Evolutionary conservation across 2,888 invertebrate species (phyloP).

Genomic region (Rhimphoctona megacephalus): DNA sequence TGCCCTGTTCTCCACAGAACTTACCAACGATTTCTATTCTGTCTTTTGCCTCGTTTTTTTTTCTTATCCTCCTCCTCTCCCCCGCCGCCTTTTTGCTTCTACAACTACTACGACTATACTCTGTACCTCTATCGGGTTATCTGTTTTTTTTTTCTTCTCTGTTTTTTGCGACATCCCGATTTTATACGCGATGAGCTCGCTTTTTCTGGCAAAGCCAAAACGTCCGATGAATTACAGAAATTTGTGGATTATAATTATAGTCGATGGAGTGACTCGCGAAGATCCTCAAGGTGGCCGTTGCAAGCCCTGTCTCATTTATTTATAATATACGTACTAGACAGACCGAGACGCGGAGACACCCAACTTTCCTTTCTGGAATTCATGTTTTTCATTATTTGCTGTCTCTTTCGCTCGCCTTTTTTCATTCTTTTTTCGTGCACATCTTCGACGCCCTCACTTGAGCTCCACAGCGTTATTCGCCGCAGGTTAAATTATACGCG

Average conservation of each 20-base stretch:
- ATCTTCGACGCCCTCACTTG: constrained; percentile 59
- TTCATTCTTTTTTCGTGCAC: constrained; percentile 10
- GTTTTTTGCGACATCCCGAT: constrained; percentile 38
- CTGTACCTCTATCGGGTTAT: constrained; percentile 50
- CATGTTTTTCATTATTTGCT: constrained; percentile 39
- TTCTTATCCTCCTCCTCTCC: constrained; percentile 23
- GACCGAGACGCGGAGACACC: constrained; percentile 54
- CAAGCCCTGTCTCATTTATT: constrained; percentile 43
- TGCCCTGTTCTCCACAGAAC: constrained; percentile 70
- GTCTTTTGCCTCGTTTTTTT: constrained; percentile 64
- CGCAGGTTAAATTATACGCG: constrained; percentile 73
- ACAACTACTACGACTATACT: constrained; percentile 33
- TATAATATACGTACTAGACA: constrained; percentile 54
- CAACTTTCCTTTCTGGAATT: constrained; percentile 66
- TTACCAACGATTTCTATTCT: constrained; percentile 74
- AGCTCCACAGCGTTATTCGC: constrained; percentile 62
- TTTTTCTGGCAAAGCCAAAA: background rate
- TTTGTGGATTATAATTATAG: constrained; percentile 55
- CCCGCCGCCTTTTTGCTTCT: constrained; percentile 18
- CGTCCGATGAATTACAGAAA: constrained; percentile 56
- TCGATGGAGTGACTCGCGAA: background rate
- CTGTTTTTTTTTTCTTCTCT: constrained; percentile 57
- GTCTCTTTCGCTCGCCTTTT: constrained; percentile 6
- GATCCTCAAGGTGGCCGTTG: constrained; percentile 27
- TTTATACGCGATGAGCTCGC: constrained; percentile 18